Conservation (phyloP, 2,888 invertebrate species). For the Tinea pellionella region DNA sequence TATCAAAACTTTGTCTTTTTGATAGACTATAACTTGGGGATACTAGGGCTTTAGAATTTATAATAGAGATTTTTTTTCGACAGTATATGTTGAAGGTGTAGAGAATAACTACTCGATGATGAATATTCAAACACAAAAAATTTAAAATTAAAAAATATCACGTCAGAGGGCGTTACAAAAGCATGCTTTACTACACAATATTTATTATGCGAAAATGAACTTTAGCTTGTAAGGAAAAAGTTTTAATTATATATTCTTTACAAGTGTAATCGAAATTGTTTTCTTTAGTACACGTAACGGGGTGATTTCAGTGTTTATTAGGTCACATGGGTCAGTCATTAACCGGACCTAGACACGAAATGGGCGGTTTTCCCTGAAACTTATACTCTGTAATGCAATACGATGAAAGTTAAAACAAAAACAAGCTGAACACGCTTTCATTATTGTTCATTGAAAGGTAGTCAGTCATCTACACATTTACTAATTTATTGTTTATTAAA, state of each 20-base stretch:
- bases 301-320: slow-evolving; percentile 18
- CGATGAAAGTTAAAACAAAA: not conserved
- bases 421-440: not conserved
- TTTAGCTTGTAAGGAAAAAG: not conserved
- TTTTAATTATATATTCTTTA: not conserved
- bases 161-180: slow-evolving; percentile 5
- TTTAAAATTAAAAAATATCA: not conserved
- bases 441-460: no score
- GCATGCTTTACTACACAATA: not conserved
- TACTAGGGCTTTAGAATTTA: no score
- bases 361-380: slow-evolving; percentile 37
- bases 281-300: not conserved
- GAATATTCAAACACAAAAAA: not conserved
- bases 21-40: no score
- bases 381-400: slow-evolving; percentile 34
- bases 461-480: no score
- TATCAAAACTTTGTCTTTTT: no score
- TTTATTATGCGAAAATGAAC: not conserved
- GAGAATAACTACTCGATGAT: not conserved
- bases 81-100: not conserved
- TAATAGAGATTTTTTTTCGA: no score
- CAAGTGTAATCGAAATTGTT: not conserved
- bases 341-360: slow-evolving; percentile 36
- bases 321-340: slow-evolving; percentile 29
- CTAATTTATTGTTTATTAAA: no score